Percentiles rank a stretch among this genome's conserved stretches.
Conservation (phyloP, 2,797 vertebrate genomes). For the Nothura maculosa region DNA sequence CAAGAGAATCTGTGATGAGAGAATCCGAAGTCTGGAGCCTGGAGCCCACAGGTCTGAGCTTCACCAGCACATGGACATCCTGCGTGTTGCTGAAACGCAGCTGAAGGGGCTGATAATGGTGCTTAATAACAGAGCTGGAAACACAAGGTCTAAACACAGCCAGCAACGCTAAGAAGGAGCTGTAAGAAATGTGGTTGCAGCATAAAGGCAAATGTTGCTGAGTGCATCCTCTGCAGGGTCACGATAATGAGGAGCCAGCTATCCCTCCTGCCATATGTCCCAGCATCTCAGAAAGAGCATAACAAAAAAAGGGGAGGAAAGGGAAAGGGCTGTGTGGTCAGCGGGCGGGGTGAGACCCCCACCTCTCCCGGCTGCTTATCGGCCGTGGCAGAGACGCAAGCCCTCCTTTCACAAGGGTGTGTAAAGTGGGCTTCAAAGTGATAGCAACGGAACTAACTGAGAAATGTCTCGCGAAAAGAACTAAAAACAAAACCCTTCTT, state of each 20-base stretch:
- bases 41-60: neutral
- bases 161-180: neutral
- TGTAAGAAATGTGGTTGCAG: neutral
- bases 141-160: neutral
- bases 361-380: constrained; percentile 46
- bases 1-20: too few species aligned
- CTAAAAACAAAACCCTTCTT: neutral
- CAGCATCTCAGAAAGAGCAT: neutral
- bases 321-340: constrained; percentile 13
- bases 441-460: constrained; percentile 59
- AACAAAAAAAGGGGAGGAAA: neutral
- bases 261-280: constrained; percentile 23
- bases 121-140: neutral
- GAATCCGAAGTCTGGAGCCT: too few species aligned
- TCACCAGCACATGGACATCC: neutral
- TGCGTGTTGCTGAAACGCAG: neutral
- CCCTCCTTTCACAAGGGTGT: neutral
- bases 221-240: neutral
- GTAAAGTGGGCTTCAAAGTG: neutral
- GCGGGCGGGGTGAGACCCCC: neutral
- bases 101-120: constrained; percentile 9
- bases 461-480: neutral
- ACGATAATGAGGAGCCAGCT: constrained; percentile 41
- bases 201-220: neutral
- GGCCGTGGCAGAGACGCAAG: neutral